phyloP scores from a whole-genome alignment of 2,888 invertebrate genomes.

The Argyra leucocephala region DNA sequence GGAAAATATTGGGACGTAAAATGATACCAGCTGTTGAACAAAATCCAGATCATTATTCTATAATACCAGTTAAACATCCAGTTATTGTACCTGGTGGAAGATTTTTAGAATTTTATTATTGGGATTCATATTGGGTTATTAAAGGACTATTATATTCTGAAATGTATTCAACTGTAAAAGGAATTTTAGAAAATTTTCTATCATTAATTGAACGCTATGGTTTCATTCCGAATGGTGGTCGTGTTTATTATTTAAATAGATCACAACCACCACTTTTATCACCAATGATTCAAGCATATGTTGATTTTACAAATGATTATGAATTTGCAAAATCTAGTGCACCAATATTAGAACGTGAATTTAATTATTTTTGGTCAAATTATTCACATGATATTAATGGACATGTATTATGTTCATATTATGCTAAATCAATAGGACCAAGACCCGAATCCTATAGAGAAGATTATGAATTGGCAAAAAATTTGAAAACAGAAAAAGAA shows the following conservation, averaged over 20 bases:
- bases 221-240: slow-evolving; percentile 76
- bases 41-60: slow-evolving; percentile 62
- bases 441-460: slow-evolving; percentile 79
- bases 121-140: slow-evolving; percentile 87
- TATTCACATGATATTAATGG: slow-evolving; percentile 52
- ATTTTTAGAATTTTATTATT: slow-evolving; percentile 75
- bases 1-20: slow-evolving; percentile 61
- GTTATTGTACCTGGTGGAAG: slow-evolving; percentile 80
- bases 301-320: slow-evolving; percentile 55
- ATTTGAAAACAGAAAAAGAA: slow-evolving; percentile 46
- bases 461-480: slow-evolving; percentile 50
- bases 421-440: slow-evolving; percentile 61
- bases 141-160: slow-evolving; percentile 70
- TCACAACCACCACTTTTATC: slow-evolving; percentile 67
- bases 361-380: slow-evolving; percentile 66
- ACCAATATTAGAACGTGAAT: slow-evolving; percentile 58
- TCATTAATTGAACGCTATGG: slow-evolving; percentile 65
- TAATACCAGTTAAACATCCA: slow-evolving; percentile 70
- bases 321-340: slow-evolving; percentile 54
- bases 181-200: slow-evolving; percentile 74
- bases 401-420: slow-evolving; percentile 59
- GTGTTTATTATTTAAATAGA: slow-evolving; percentile 69
- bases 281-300: slow-evolving; percentile 67
- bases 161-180: slow-evolving; percentile 63
- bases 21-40: slow-evolving; percentile 56